phyloP scores from a whole-genome alignment of 1,140 invertebrate species.

The Phenacoccus solenopsis region DNA sequence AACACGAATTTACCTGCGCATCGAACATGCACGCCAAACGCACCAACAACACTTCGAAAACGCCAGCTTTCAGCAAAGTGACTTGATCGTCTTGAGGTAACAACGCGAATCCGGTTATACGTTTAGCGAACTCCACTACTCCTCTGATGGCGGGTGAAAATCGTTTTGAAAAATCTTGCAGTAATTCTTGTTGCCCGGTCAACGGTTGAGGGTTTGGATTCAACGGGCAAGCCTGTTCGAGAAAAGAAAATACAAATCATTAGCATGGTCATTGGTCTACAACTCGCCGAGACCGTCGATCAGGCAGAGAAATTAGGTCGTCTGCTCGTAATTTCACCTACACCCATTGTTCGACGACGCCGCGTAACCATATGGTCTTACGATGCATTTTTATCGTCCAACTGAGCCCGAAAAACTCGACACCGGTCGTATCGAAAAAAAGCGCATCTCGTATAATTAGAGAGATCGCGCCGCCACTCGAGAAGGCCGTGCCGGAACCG shows the following conservation, averaged over 20 bases:
- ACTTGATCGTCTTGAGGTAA: constrained; percentile 94
- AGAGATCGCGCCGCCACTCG: not conserved
- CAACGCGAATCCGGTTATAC: constrained; percentile 88
- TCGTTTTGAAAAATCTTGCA: constrained; percentile 81
- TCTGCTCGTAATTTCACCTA: not conserved
- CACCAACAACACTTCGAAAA: constrained; percentile 87
- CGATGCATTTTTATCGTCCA: not conserved
- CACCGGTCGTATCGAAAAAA: too few relatives aligned
- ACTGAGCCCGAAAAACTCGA: not conserved
- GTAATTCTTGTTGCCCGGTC: constrained; percentile 58
- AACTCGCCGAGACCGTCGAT: too few relatives aligned
- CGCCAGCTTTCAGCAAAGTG: constrained; percentile 86
- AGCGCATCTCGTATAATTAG: not conserved
- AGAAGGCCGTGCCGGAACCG: not conserved
- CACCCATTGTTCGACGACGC: not conserved
- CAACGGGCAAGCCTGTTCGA: constrained; percentile 78
- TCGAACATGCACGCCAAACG: constrained; percentile 89
- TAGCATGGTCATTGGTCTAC: too few relatives aligned
- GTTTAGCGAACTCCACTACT: constrained; percentile 94
- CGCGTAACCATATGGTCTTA: not conserved
- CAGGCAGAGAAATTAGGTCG: constrained; percentile 6
- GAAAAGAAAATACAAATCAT: constrained; percentile 28
- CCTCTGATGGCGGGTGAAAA: constrained; percentile 92
- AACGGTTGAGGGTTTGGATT: constrained; percentile 81
- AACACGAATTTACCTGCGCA: constrained; percentile 44